Conservation (phyloP, 2,888 invertebrate genomes). For the Cyclophora albipunctata region DNA sequence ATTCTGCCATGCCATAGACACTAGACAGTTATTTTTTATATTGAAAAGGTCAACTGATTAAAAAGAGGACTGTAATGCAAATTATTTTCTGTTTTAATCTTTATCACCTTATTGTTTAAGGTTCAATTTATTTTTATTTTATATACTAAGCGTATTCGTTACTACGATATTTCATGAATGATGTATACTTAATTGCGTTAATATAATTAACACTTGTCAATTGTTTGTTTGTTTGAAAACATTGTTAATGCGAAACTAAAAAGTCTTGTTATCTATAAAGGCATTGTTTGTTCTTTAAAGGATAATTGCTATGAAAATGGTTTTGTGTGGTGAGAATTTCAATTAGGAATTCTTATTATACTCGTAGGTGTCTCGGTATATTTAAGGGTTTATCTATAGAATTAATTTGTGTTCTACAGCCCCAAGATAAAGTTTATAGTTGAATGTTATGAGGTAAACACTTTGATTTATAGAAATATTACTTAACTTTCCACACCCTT, state of each 20-base stretch:
- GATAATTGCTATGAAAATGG: background rate
- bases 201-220: slow-evolving; percentile 49
- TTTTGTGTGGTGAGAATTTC: background rate
- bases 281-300: no score
- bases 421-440: no score
- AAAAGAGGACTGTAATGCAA: slow-evolving; percentile 1
- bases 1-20: slow-evolving; percentile 25
- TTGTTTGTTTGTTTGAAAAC: slow-evolving; percentile 35
- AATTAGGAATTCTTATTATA: background rate
- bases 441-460: no score
- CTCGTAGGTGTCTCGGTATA: no score
- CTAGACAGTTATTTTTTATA: slow-evolving; percentile 24
- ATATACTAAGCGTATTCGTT: slow-evolving; percentile 23
- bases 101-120: no score
- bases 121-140: slow-evolving; percentile 3
- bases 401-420: no score
- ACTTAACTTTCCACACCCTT: no score
- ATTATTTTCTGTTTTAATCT: background rate
- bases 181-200: slow-evolving; percentile 48
- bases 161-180: slow-evolving; percentile 30
- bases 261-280: background rate
- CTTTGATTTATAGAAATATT: no score
- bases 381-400: no score
- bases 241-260: slow-evolving; percentile 39
- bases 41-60: slow-evolving; percentile 45